A percentile compares a stretch with the other conserved stretches of the same genome.
Evolutionary conservation across 2,113 vertebrate species (phyloP).

Genomic region (Coregonus clupeaformis): DNA sequence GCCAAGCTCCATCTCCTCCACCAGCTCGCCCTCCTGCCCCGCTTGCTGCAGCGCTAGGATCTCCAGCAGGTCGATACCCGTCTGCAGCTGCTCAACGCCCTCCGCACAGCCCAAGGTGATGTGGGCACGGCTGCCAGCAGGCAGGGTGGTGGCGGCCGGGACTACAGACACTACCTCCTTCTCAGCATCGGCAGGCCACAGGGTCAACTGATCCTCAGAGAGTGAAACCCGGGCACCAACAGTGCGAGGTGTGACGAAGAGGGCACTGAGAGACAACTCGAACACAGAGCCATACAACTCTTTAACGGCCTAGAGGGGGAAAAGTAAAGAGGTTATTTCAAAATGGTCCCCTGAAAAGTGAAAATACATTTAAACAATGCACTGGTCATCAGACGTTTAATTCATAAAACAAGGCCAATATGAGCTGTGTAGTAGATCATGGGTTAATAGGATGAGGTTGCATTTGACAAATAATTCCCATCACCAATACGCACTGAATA

Average conservation of each 20-base stretch:
- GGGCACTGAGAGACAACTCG: conserved; percentile 79
- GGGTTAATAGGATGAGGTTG: too few relatives aligned
- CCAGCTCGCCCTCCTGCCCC: conserved; percentile 74
- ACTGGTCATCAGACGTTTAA: neutral
- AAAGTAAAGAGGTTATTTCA: neutral
- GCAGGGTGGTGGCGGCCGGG: conserved; percentile 66
- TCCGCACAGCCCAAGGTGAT: conserved; percentile 86
- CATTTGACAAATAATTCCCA: neutral
- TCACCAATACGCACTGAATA: too few relatives aligned
- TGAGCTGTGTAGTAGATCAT: too few relatives aligned
- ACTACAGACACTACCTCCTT: conserved; percentile 69
- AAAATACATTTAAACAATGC: neutral
- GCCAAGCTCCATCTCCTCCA: conserved; percentile 82
- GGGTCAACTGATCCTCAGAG: conserved; percentile 78
- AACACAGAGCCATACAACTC: conserved; percentile 75
- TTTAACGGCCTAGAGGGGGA: conserved; percentile 74
- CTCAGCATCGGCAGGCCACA: conserved; percentile 84
- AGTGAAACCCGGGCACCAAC: conserved; percentile 84
- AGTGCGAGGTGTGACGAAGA: conserved; percentile 92
- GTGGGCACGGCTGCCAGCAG: conserved; percentile 86
- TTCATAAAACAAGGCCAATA: neutral
- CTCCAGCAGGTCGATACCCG: conserved; percentile 88
- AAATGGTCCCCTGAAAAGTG: neutral
- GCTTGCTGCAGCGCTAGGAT: conserved; percentile 82
- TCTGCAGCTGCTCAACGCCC: conserved; percentile 79